Base-by-base conservation (phyloP, 2,888 invertebrate species). In the Siphlonurus alternatus region DNA sequence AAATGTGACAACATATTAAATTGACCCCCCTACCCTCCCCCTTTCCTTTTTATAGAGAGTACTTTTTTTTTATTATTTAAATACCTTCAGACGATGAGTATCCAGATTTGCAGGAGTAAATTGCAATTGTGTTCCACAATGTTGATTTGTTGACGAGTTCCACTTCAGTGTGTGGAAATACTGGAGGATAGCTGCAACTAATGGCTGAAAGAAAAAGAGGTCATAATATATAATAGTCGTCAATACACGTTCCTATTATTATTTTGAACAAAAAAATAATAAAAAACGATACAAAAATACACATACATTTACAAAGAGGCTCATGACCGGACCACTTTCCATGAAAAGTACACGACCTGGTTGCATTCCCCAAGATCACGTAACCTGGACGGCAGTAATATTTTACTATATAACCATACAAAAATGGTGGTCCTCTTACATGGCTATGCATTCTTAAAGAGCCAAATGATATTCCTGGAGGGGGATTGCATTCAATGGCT, bases 71-170 rank as follows among this genome's bases (percentile, higher is more conserved):
- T n/a, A n/a, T n/a, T n/a, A n/a, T n/a, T n/a, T 25, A 24, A 38
- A 23, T 64, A 67, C 67, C 67, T 63, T 65, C 60, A 18, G 62
- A 56, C 53, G 65, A 64, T 25, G 63, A 62, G 59, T 66, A 67
- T 15, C 70, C 70, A 15, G 66, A 65, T n/a, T 65, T 65, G 38
- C 70, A 70, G 25, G 68, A 66, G 63, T 70, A 70, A 5, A 66
- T 66, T 24, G 67, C 70, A 7, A 69, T 66, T 20, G 69, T 67
- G 24, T 67, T 67, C 69, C 69, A 69, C 10, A 65, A 62, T 5
- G 69, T 68, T 2, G 70, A 68, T 23, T 67, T 66, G 65, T 70
- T 70, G 2, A 70, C 64, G n/a, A 70, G 67, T 10, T 68, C 67
- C 56, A 70, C 66, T 10, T 68, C 66, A 0, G 68, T 65, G 61